phyloP scores from a whole-genome alignment of 2,797 vertebrate genomes.

The Selene dorsalis region DNA sequence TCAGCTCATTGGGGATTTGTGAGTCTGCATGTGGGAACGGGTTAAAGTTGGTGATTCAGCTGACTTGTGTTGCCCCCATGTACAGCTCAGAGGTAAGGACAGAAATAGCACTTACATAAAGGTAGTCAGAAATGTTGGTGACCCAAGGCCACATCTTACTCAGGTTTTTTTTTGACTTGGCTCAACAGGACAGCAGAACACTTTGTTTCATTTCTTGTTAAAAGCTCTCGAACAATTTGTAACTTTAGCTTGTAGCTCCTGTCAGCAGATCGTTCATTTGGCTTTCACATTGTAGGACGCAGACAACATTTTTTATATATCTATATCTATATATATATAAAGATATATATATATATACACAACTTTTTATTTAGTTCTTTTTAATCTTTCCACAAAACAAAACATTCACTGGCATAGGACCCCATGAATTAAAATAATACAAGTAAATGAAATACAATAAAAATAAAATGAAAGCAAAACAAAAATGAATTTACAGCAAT shows the following conservation, averaged over 20 bases:
- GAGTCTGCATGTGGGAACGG: slow-evolving; percentile 37
- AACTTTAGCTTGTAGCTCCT: slow-evolving; percentile 1
- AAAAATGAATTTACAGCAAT: too few species aligned
- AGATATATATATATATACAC: too few species aligned
- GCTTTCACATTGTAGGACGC: neutral
- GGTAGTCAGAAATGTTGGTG: slow-evolving; percentile 19
- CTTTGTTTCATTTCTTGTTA: slow-evolving; percentile 17
- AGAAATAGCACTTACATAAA: slow-evolving; percentile 38
- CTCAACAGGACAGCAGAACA: neutral
- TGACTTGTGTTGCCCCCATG: slow-evolving; percentile 14
- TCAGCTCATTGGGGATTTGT: slow-evolving; percentile 48
- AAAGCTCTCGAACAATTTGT: slow-evolving; percentile 10
- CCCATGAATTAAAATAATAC: too few species aligned
- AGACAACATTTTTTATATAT: too few species aligned
- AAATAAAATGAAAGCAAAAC: too few species aligned
- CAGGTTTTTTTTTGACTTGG: slow-evolving; percentile 9
- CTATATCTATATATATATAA: too few species aligned
- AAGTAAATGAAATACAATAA: too few species aligned
- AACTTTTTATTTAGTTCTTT: too few species aligned
- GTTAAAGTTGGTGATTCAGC: slow-evolving; percentile 41
- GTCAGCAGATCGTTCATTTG: neutral
- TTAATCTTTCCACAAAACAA: too few species aligned
- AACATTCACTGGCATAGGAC: too few species aligned
- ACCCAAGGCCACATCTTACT: neutral
- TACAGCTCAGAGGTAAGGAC: slow-evolving; percentile 13